Evolutionary conservation across 2,888 invertebrate species (phyloP), one percentile per base, ranked within the genome.

Genomic region (Drosophila limbata): DNA sequence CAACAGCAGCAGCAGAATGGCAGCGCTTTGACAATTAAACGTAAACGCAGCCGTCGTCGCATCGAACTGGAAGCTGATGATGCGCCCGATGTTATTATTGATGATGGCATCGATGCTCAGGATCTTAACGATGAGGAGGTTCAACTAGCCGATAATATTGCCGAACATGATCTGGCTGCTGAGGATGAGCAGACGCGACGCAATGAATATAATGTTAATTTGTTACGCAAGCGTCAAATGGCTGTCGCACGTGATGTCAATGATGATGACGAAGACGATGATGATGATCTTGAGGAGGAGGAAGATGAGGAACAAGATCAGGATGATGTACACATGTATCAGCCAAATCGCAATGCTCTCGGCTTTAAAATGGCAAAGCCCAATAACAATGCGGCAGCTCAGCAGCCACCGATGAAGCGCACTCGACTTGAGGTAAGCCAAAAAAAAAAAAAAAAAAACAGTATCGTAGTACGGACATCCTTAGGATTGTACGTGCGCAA

Each of bases 21-120:
- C 59, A 73, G 64, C 61, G 37, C 52, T 11, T 13, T 55, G n/a
- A 47, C 44, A 8, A 15, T 19, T 3, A 85, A 79, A 47, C 52
- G 81, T 28, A 76, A 88, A 63, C 86, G 90, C 4, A 81, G 88
- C 5, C 89, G 91, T 19, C 90, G 92, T 44, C 90, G 90, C 40
- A 83, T 89, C 8, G 82, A 86, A 64, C 60, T 89, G 11, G 85
- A 86, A 3, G 73, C 79, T 0, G 81, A 83, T 19, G 78, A 81
- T 63, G 77, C 69, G 21, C 57, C 69, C 28, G 76, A 76, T 28
- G 28, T 69, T 17, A 59, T 87, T 13, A 55, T 87, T 21, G 88
- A 84, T 13, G 85, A 81, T 55, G 84, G 74, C 17, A 75, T 69
- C 9, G 82, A 85, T 53, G 90, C 88, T 1, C 84, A 81, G 33